These are phyloP conservation scores for Zoanthus solanderi DNA, from an alignment of 92 coral and sea anemone genomes.

Conservation along the genomic window DNA sequence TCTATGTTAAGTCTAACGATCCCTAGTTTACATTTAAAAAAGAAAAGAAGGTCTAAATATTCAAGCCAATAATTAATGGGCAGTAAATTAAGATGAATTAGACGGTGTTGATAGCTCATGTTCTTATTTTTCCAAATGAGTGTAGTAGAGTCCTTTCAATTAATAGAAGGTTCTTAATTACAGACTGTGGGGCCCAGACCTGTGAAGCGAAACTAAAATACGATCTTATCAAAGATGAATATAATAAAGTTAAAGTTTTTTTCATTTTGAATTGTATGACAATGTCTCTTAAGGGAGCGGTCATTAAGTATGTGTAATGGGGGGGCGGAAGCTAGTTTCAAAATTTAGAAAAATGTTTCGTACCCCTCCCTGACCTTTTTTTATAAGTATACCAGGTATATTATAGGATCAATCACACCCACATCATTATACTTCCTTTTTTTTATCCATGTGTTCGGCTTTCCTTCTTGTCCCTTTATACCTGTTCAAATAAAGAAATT, in stretches of 20 bases:
- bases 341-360: neutral
- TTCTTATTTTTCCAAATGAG: neutral
- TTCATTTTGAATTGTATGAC: too few species aligned
- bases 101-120: neutral
- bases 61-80: too few species aligned
- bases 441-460: neutral
- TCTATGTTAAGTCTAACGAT: too few species aligned
- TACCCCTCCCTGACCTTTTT: neutral
- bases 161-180: neutral
- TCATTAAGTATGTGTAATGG: neutral
- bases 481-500: neutral
- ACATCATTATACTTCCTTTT: neutral
- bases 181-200: constrained; percentile 14
- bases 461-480: neutral
- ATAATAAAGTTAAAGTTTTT: neutral
- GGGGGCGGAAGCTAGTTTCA: neutral
- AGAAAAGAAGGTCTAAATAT: neutral
- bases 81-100: neutral
- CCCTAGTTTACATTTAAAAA: neutral
- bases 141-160: neutral
- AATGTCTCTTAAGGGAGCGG: neutral
- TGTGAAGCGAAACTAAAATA: neutral
- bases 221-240: neutral
- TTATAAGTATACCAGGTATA: neutral
- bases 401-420: too few species aligned